Percentiles rank a stretch among this genome's conserved stretches.
Evolutionary conservation across 2,888 invertebrate genomes (phyloP).

Genomic region (Dasysyrphus albostriatus): DNA sequence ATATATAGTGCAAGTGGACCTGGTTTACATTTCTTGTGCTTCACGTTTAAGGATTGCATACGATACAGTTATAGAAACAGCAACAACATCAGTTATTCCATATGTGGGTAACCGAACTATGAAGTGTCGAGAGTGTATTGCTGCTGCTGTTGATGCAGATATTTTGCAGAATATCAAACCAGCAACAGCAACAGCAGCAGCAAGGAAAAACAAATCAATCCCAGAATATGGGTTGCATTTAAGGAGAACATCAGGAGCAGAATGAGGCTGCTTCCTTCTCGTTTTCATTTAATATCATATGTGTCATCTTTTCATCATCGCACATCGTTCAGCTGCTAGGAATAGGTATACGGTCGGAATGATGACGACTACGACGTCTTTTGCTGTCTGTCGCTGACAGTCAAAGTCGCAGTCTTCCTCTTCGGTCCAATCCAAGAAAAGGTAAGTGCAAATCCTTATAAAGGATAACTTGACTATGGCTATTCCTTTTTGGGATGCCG

Average conservation of each 20-base stretch:
- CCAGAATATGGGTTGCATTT: conserved; percentile 53
- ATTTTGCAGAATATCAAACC: conserved; percentile 53
- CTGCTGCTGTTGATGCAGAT: conserved; percentile 60
- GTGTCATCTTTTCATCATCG: conserved; percentile 64
- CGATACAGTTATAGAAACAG: conserved; percentile 23
- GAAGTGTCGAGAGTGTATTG: conserved; percentile 59
- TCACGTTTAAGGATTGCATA: conserved; percentile 22
- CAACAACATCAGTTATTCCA: conserved; percentile 34
- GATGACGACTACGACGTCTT: not conserved
- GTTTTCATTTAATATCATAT: conserved; percentile 49
- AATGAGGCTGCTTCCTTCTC: conserved; percentile 22
- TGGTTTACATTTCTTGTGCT: conserved; percentile 64
- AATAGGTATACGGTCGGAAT: not conserved
- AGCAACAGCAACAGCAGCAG: not conserved
- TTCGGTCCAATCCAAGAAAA: conserved; percentile 17
- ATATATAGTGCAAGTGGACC: conserved; percentile 55
- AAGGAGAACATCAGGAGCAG: not conserved
- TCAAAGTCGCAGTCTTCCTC: conserved; percentile 1
- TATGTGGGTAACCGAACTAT: conserved; percentile 69
- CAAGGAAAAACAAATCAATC: conserved; percentile 47
- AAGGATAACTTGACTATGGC: conserved; percentile 36
- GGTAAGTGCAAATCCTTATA: conserved; percentile 42
- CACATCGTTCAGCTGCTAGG: conserved; percentile 1
- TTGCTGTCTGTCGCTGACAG: not conserved
- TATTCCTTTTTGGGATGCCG: conserved; percentile 34